phyloP scores from a whole-genome alignment of 2,888 invertebrate genomes.

The Megastigmus dorsalis region DNA sequence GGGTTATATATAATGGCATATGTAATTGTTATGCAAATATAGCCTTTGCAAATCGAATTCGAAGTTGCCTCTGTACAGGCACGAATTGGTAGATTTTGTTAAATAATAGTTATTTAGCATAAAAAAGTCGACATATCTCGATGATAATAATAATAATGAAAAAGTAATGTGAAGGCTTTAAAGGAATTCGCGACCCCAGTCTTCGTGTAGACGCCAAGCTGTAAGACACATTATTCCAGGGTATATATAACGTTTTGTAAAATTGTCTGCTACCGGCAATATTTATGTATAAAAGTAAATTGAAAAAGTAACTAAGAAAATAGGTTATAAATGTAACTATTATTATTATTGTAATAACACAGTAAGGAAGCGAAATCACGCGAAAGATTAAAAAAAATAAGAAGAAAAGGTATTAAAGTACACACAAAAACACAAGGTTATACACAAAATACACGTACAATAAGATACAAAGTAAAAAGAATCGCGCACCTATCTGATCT shows the following conservation, averaged over 20 bases:
- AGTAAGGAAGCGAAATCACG: constrained; percentile 26
- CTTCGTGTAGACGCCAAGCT: constrained; percentile 37
- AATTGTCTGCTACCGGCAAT: constrained; percentile 68
- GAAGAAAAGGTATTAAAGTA: constrained; percentile 18
- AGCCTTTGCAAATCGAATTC: background rate
- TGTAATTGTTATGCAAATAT: background rate
- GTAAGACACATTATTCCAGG: constrained; percentile 69
- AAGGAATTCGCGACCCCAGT: constrained; percentile 36
- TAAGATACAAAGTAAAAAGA: constrained; percentile 30
- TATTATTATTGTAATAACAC: constrained; percentile 49
- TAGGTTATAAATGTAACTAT: constrained; percentile 54
- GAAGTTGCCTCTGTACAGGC: background rate
- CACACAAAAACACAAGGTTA: constrained; percentile 20
- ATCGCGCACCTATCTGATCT: constrained; percentile 38
- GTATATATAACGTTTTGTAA: constrained; percentile 66
- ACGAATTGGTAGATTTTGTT: constrained; percentile 18
- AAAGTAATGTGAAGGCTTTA: constrained; percentile 17
- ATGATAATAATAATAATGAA: constrained; percentile 35
- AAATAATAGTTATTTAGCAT: constrained; percentile 12
- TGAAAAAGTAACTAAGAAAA: constrained; percentile 34
- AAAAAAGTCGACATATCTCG: constrained; percentile 33
- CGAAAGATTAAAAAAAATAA: constrained; percentile 25
- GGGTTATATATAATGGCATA: too few species aligned
- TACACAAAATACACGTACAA: constrained; percentile 45
- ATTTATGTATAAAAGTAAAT: constrained; percentile 65